Evolutionary conservation across 1,140 invertebrate genomes (phyloP).

Genomic region (Meloidogyne floridensis): DNA sequence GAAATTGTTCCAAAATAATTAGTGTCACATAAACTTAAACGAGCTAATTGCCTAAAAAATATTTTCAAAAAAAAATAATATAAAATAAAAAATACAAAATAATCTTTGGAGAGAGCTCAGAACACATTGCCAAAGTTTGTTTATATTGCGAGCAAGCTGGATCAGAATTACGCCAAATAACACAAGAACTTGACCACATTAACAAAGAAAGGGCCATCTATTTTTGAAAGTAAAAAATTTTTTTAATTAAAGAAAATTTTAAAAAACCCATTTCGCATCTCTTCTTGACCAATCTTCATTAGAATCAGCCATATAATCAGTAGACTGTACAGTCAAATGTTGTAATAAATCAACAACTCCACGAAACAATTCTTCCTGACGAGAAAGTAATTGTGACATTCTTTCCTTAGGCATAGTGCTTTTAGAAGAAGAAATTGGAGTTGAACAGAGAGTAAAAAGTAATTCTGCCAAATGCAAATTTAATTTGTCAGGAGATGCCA

Average conservation of each 20-base stretch:
- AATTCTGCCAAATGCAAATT: slow-evolving; percentile 35
- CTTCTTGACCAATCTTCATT: not conserved
- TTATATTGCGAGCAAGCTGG: slow-evolving; percentile 26
- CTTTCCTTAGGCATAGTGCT: slow-evolving; percentile 15
- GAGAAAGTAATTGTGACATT: slow-evolving; percentile 14
- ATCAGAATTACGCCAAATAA: slow-evolving; percentile 39
- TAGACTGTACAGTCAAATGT: not conserved
- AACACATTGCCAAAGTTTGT: slow-evolving; percentile 45
- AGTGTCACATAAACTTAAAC: not conserved
- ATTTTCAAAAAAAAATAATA: not conserved
- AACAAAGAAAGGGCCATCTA: slow-evolving; percentile 38
- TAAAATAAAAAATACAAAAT: slow-evolving; percentile 21
- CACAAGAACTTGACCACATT: slow-evolving; percentile 43
- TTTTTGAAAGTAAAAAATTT: not conserved
- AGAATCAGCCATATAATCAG: not conserved
- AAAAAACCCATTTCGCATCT: not conserved
- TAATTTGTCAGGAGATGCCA: not conserved
- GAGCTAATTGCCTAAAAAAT: not conserved
- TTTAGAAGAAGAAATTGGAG: slow-evolving; percentile 11
- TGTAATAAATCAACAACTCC: not conserved
- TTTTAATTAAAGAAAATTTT: not conserved
- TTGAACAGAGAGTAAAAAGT: slow-evolving; percentile 15
- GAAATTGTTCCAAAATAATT: slow-evolving; percentile 6
- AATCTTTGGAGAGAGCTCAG: slow-evolving; percentile 37
- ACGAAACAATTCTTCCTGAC: slow-evolving; percentile 4